Base-by-base conservation (phyloP, 2,888 invertebrate genomes). In the Pammene fasciana region DNA sequence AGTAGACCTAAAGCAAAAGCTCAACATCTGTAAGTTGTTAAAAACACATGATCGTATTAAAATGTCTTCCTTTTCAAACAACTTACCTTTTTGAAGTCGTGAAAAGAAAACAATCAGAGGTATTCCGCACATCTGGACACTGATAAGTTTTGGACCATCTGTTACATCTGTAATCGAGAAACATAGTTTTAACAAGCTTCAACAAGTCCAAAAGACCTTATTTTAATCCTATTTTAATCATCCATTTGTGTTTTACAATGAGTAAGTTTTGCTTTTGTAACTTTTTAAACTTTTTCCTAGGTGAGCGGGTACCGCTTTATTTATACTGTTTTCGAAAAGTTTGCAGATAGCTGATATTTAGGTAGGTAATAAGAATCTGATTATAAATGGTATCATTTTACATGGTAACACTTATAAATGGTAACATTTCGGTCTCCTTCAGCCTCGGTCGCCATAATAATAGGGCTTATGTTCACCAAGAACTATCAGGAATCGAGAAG, bases 131-230 rank as follows among this genome's bases (percentile, higher is more conserved):
- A 66, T 66, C 65, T 66, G 65, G 65, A 11, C 26, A 38, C 48
- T 65, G 56, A 56, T 56, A 38, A 46, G 55, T 18, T 48, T 65
- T 38, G 8, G 10, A 66, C 38, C 65, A 66, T 66, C 65, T 66
- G 65, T 18, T 57, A 14, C 18, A 41, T 48, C 14, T 65, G 36
- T 56, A 57, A 66, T 41, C n/a, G 11, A 50, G 48, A 48, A 48
- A 50, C 56, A 56, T 26, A 1, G 26, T 41, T 57, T 65, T 18
- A 65, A 48, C 65, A 57, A 57, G 57, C 18, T 48, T 34, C 41
- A 26, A 65, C 65, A 26, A 26, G 65, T 66, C 41, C 18, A 41
- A 62, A n/a, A 62, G 50, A 2, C 50, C 50, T 41, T 62, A 38
- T 52, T 52, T 50, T 48, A 57, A 66, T 66, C 48, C 57, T 48